Percentiles rank a stretch among this genome's conserved stretches.
phyloP scores from a whole-genome alignment of 1,140 invertebrate genomes.

The Eulimnadia texana region DNA sequence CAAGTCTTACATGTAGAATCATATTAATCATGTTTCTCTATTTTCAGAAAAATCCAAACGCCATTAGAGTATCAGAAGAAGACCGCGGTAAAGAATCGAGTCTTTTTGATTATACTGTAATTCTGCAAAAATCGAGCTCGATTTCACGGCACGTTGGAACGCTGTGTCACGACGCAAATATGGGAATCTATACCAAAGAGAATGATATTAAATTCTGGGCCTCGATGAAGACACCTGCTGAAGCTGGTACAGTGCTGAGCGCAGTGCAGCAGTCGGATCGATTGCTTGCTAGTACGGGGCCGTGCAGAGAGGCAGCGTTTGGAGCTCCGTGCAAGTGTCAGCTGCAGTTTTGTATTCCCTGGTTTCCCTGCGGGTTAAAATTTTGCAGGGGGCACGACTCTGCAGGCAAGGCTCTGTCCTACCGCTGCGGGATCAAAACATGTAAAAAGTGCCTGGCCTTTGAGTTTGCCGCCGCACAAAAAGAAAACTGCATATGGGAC shows the following conservation, averaged over 20 bases:
- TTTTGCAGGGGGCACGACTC: constrained; percentile 67
- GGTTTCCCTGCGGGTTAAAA: constrained; percentile 80
- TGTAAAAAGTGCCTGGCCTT: constrained; percentile 79
- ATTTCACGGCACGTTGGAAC: constrained; percentile 24
- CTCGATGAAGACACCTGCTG: constrained; percentile 1
- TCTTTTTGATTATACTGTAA: constrained; percentile 63
- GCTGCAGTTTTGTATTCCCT: constrained; percentile 61
- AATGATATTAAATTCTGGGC: constrained; percentile 16
- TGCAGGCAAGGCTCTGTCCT: constrained; percentile 42
- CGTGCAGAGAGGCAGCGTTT: constrained; percentile 16
- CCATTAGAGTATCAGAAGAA: constrained; percentile 71
- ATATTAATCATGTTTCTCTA: constrained; percentile 13
- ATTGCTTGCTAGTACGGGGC: background rate
- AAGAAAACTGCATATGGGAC: constrained; percentile 74
- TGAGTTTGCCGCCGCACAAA: constrained; percentile 63
- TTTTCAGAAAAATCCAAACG: constrained; percentile 63
- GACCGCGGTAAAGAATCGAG: constrained; percentile 64
- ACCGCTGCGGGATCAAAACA: constrained; percentile 88
- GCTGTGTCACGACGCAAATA: constrained; percentile 20
- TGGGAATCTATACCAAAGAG: constrained; percentile 15
- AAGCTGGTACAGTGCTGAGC: background rate
- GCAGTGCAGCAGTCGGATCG: background rate
- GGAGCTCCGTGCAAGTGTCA: constrained; percentile 52
- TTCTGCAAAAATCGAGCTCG: constrained; percentile 24
- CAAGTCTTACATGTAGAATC: background rate